phyloP scores from a whole-genome alignment of 1,140 invertebrate genomes.

The Drosophila persimilis region DNA sequence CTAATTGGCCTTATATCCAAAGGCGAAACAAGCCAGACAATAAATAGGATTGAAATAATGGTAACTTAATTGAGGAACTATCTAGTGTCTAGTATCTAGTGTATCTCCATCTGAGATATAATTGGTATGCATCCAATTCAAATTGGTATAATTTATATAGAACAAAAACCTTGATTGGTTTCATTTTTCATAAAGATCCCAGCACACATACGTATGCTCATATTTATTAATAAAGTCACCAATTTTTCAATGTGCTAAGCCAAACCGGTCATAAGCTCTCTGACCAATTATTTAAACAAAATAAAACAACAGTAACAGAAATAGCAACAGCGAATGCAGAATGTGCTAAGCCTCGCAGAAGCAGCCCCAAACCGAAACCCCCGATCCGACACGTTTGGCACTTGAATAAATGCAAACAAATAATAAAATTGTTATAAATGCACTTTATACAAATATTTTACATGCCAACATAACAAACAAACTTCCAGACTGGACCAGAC shows the following conservation, averaged over 20 bases:
- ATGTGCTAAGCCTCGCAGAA: constrained; percentile 32
- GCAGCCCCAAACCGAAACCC: neutral
- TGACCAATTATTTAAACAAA: constrained; percentile 51
- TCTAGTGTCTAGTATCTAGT: no score
- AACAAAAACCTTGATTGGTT: constrained; percentile 30
- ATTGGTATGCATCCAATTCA: no score
- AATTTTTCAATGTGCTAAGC: constrained; percentile 32
- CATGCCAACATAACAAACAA: constrained; percentile 50
- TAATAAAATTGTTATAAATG: constrained; percentile 65
- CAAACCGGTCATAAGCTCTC: constrained; percentile 28
- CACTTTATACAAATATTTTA: constrained; percentile 68
- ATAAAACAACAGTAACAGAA: constrained; percentile 46
- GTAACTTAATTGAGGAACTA: no score
- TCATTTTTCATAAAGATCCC: constrained; percentile 10
- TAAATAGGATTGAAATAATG: no score
- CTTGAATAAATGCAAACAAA: constrained; percentile 60
- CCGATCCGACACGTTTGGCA: constrained; percentile 28
- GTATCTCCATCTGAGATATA: no score
- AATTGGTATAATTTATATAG: no score
- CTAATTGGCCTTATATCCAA: no score
- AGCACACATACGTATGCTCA: neutral
- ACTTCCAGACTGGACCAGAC: constrained; percentile 15
- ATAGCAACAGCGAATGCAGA: constrained; percentile 16
- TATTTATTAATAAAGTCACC: constrained; percentile 42
- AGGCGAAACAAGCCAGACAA: no score